Evolutionary conservation across 2,888 invertebrate species (phyloP).

Genomic region (Yponomeuta cagnagella): DNA sequence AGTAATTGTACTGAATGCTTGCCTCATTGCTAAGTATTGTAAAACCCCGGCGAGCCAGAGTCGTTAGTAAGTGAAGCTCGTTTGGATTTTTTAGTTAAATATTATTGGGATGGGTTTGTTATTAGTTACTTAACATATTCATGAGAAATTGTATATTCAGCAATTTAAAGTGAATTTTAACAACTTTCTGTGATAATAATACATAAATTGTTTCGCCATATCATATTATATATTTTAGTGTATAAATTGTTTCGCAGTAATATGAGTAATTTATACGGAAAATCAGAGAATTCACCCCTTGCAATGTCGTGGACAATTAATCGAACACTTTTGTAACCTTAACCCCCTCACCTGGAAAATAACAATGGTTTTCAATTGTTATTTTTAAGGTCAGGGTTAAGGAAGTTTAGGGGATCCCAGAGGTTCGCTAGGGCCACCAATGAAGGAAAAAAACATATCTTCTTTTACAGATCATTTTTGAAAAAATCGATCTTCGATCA

Average conservation of each 20-base stretch:
- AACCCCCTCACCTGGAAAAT: no score
- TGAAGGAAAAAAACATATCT: no score
- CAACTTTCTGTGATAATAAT: conserved; percentile 49
- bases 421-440: no score
- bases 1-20: neutral
- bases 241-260: conserved; percentile 35
- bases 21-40: no score
- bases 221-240: conserved; percentile 21
- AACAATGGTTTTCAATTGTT: no score
- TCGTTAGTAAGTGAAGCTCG: neutral
- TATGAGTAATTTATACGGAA: neutral
- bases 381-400: no score
- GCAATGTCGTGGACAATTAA: neutral
- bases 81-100: neutral
- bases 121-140: conserved; percentile 6
- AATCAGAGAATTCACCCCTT: neutral
- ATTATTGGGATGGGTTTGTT: conserved; percentile 4
- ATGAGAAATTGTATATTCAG: neutral
- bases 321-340: no score
- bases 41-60: no score
- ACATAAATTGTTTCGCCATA: conserved; percentile 35
- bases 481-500: no score
- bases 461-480: no score
- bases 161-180: conserved; percentile 23
- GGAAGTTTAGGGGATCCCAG: no score